Percentiles rank a stretch among this genome's conserved stretches.
phyloP scores from a whole-genome alignment of 2,888 invertebrate species.

The Eurois occulta region DNA sequence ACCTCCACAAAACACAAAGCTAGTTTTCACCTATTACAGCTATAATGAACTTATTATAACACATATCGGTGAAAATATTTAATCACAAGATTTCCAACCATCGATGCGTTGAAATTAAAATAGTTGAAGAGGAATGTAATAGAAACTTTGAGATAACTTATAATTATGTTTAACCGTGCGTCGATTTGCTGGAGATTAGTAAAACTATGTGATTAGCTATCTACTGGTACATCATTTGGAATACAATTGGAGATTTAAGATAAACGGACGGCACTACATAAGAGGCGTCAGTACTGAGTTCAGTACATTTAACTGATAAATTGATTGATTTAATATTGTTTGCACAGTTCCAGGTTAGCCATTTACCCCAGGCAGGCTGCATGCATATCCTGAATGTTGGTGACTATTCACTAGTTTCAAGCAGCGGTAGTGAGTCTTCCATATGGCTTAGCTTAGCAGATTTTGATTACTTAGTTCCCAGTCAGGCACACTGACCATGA shows the following conservation, averaged over 20 bases:
- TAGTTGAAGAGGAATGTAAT: slow-evolving; percentile 43
- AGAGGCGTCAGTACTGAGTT: slow-evolving; percentile 10
- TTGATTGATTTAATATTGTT: slow-evolving; percentile 33
- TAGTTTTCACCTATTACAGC: not conserved
- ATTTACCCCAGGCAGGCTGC: not conserved
- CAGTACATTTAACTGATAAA: slow-evolving; percentile 6
- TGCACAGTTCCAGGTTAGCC: not conserved
- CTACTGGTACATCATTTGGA: slow-evolving; percentile 38
- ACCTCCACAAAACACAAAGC: not conserved
- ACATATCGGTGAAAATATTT: slow-evolving; percentile 14
- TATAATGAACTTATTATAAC: not conserved
- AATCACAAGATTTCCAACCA: slow-evolving; percentile 27
- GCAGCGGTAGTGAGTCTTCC: not conserved
- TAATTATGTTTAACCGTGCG: slow-evolving; percentile 39
- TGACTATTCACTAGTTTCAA: not conserved
- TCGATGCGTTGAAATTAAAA: slow-evolving; percentile 47
- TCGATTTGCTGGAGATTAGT: slow-evolving; percentile 6
- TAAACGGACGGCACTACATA: not conserved
- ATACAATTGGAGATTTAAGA: not conserved
- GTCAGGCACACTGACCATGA: too few relatives aligned
- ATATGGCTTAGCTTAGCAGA: not conserved
- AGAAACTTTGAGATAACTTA: slow-evolving; percentile 47
- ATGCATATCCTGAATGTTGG: too few relatives aligned
- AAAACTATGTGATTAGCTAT: slow-evolving; percentile 45
- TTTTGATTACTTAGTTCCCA: too few relatives aligned